A percentile compares a stretch with the other conserved stretches of the same genome.
Evolutionary conservation across 2,113 vertebrate species (phyloP).

Genomic region (Ploceus nigricollis): DNA sequence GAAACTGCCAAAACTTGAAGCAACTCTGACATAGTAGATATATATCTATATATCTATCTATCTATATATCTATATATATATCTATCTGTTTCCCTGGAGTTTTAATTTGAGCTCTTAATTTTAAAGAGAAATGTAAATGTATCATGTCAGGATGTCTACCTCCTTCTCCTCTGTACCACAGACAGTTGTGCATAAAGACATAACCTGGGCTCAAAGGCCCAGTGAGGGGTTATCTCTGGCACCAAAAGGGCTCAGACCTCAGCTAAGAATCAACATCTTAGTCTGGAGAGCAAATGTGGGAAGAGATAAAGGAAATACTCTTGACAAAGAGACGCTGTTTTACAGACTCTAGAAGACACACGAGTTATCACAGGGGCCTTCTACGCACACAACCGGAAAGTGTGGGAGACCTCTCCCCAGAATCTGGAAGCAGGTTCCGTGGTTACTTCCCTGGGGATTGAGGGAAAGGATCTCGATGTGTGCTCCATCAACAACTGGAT

Average conservation of each 20-base stretch:
- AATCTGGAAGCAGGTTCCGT: neutral
- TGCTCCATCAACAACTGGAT: neutral
- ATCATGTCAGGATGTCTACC: rapidly evolving
- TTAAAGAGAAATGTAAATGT: neutral
- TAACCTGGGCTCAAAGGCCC: neutral
- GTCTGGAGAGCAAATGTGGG: neutral
- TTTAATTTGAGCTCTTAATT: neutral
- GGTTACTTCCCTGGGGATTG: neutral
- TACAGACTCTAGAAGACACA: neutral
- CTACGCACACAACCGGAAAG: neutral
- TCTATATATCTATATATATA: neutral
- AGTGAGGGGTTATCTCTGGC: neutral
- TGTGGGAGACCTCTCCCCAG: neutral
- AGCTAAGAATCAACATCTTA: neutral
- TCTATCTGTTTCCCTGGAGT: neutral
- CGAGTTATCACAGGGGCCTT: neutral
- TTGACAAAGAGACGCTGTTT: neutral
- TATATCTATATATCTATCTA: too few relatives aligned
- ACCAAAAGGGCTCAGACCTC: neutral
- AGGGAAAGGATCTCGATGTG: neutral
- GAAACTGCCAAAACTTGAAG: slow-evolving; percentile 4
- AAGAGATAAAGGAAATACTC: neutral
- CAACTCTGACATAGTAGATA: neutral
- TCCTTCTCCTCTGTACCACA: too few relatives aligned
- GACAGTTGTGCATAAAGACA: neutral